Base-by-base conservation (phyloP, 1,140 invertebrate species). In the Thaumetopoea pityocampa region DNA sequence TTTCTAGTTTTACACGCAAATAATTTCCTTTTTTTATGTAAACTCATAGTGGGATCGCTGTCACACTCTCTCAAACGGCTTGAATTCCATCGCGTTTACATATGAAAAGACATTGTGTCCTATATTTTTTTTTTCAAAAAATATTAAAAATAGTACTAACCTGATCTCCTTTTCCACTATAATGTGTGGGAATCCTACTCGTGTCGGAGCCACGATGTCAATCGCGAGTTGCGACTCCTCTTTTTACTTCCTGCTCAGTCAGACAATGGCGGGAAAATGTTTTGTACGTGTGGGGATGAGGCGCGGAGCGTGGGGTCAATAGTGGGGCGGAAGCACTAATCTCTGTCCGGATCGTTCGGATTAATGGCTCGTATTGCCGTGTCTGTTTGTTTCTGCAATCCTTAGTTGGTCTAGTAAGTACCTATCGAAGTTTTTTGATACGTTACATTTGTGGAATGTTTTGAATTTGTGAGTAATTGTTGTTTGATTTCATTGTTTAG, bases 361-460 rank as follows among this genome's bases (percentile, higher is more conserved):
- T 76, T 77, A 80, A 80, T 80, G 67, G 72, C 61, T 80, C 72
- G 65, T 63, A 70, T 76, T 73, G 68, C 63, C 67, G 55, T 73
- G 61, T 68, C 70, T 63, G 67, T 77, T 73, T 71, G 69, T 68
- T 71, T 51, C 56, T 49, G 60, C 38, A 76, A 48, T 74, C 73
- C 53, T 67, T 60, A 44, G 55, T 65, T 61, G 27, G 8, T 32
- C 37, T 16, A 23, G 12, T 59, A 50, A 54, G 44, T 63, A 37
- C 42, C 64, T 63, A 57, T 68, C 70, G 35, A 64, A 76, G 63
- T 67, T 73, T 61, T 51, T 51, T 57, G 45, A 61, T 57, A 62
- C 60, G 58, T 48, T 51, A 49, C 44, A 55, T 51, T 48, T 29
- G 42, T 41, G 15, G 8, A 34, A 29, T 42, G 27, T 10, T 23